phyloP scores from a whole-genome alignment of 1,140 invertebrate genomes.

The Cepaea nemoralis region DNA sequence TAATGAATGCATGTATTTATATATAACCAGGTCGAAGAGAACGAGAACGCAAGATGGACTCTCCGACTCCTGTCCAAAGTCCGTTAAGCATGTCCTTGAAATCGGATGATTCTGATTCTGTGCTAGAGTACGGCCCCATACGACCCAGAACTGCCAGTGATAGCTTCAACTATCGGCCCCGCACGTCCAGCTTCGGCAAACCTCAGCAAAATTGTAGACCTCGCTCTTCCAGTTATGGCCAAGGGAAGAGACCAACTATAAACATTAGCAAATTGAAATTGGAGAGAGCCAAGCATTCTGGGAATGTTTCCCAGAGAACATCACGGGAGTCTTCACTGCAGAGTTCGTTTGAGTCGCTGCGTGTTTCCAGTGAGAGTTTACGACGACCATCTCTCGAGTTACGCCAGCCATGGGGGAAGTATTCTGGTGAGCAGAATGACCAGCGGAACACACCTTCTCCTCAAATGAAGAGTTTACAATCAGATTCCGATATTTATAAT shows the following conservation, averaged over 20 bases:
- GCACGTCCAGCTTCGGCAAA: constrained; percentile 66
- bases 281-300: constrained; percentile 53
- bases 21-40: constrained; percentile 26
- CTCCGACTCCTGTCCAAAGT: constrained; percentile 48
- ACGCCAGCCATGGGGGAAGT: constrained; percentile 46
- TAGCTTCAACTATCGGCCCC: constrained; percentile 62
- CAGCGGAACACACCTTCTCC: constrained; percentile 52
- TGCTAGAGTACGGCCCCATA: constrained; percentile 65
- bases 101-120: constrained; percentile 66
- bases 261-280: constrained; percentile 49
- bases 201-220: constrained; percentile 54
- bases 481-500: constrained; percentile 54
- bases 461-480: constrained; percentile 26
- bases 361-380: constrained; percentile 60
- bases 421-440: constrained; percentile 24
- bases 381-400: constrained; percentile 51
- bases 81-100: constrained; percentile 57
- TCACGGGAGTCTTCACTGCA: constrained; percentile 61
- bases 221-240: constrained; percentile 68
- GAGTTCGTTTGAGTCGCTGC: constrained; percentile 54
- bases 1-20: no score
- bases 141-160: constrained; percentile 68
- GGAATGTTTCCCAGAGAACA: constrained; percentile 47
- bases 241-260: constrained; percentile 50
- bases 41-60: constrained; percentile 43